Evolutionary conservation across 2,888 invertebrate genomes (phyloP).

Genomic region (Tridacna gigas): DNA sequence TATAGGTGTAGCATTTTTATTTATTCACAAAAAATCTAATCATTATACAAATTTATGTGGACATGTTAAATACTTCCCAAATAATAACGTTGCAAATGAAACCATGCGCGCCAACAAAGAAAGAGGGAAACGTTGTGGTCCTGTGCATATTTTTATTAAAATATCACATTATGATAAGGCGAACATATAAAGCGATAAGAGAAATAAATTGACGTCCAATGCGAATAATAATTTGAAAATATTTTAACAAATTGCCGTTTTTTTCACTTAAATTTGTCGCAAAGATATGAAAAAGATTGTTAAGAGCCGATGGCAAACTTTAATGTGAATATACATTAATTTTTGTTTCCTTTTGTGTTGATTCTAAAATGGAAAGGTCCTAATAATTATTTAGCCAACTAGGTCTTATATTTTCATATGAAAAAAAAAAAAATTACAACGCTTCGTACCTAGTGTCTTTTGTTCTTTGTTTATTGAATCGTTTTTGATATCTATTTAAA

Average conservation of each 20-base stretch:
- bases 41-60: conserved; percentile 56
- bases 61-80: conserved; percentile 31
- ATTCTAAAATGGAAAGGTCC: no score
- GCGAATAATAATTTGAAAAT: conserved; percentile 23
- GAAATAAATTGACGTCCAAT: conserved; percentile 29
- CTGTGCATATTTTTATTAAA: conserved; percentile 24
- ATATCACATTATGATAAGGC: conserved; percentile 29
- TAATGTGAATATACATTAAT: background rate
- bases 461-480: no score
- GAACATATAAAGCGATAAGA: conserved; percentile 21
- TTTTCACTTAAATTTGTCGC: conserved; percentile 22
- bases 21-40: conserved; percentile 48
- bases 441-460: no score
- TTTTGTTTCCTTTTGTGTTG: no score
- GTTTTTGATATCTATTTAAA: no score
- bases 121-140: conserved; percentile 18
- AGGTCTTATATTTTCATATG: no score
- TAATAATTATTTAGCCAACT: no score
- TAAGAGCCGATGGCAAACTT: background rate
- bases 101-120: background rate
- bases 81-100: conserved; percentile 42
- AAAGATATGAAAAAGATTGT: conserved; percentile 16
- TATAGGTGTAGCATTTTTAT: conserved; percentile 50
- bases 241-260: conserved; percentile 17
- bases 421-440: no score